Evolutionary conservation across 1,140 invertebrate genomes (phyloP), one percentile per base, ranked within the genome.

Genomic region (Drosophila bifasciata): DNA sequence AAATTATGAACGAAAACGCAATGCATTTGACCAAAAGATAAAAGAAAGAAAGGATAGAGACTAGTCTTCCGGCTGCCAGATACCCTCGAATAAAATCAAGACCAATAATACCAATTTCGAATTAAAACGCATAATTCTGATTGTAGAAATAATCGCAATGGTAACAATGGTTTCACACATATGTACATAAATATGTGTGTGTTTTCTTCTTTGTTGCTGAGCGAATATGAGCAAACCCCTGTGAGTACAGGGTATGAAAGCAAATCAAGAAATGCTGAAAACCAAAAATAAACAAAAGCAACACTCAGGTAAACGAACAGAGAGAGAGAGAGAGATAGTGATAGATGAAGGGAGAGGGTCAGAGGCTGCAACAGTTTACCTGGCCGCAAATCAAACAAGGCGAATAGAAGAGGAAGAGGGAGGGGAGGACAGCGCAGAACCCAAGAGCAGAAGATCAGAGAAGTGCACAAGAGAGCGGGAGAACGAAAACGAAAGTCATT

Each of bases 361-460:
- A 88, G 84, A 89, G 78, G 84, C 83, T 88, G 83, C 84, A 81
- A 79, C 84, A 89, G 71, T 88, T 88, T 86, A 88, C 83, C 83
- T 86, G 77, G 68, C 79, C 78, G 83, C 83, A 86, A 86, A 86
- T 86, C 83, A 86, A 86, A 88, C 62, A 86, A 76, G 79, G 55
- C 86, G 57, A 48, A 32, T 63, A 66, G 55, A 45, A 36, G 15
- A 43, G 17, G 49, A 36, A 43, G 17, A 28, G 43, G 36, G 45
- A 41, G 39, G 19, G 48, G 1, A 6, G 43, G 23, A 21, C 11
- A 11, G 32, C 9, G 32, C 3, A 36, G 3, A 9, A 45, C 17
- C 58, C 25, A 46, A 50, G 55, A 45, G 17, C 36, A 3, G 32
- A 41, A 52, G 21, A 59, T 41, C 11, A 19, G 43, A 49, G 40